Evolutionary conservation across 2,113 vertebrate genomes (phyloP).

Genomic region (Nicator chloris): DNA sequence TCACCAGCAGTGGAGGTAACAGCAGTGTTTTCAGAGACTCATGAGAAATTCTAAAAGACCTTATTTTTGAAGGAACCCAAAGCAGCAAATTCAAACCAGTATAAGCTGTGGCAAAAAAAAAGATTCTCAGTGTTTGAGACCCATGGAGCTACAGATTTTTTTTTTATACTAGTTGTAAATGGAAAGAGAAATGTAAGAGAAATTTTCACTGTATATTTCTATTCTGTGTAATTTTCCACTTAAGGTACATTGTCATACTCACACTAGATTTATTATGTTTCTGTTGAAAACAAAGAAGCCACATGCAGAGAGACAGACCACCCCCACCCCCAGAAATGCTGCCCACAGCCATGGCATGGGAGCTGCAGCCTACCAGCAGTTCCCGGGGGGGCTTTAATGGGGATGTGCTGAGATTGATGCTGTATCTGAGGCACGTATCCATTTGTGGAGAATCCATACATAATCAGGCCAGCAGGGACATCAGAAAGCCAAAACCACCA

Average conservation of each 20-base stretch:
- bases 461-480: slow-evolving; percentile 60
- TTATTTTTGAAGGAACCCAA: neutral
- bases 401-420: neutral
- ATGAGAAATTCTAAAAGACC: neutral
- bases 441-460: slow-evolving; percentile 13
- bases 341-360: neutral
- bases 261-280: neutral
- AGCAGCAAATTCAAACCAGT: slow-evolving; percentile 3
- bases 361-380: slow-evolving; percentile 13
- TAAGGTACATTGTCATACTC: slow-evolving; percentile 40
- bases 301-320: neutral
- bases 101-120: slow-evolving; percentile 29
- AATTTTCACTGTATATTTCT: neutral
- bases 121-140: neutral
- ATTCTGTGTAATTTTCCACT: slow-evolving; percentile 32
- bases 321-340: neutral
- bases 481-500: slow-evolving; percentile 6
- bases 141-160: neutral
- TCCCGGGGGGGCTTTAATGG: slow-evolving; percentile 7
- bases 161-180: slow-evolving; percentile 20
- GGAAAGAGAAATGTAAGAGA: slow-evolving; percentile 20
- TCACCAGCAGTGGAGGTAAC: neutral
- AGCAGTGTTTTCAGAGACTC: neutral
- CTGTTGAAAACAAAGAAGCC: slow-evolving; percentile 29
- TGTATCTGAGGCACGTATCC: neutral